These are phyloP conservation scores for Rugalucina vietnamica DNA, from an alignment of 2,888 invertebrate genomes.

Conservation along the genomic window DNA sequence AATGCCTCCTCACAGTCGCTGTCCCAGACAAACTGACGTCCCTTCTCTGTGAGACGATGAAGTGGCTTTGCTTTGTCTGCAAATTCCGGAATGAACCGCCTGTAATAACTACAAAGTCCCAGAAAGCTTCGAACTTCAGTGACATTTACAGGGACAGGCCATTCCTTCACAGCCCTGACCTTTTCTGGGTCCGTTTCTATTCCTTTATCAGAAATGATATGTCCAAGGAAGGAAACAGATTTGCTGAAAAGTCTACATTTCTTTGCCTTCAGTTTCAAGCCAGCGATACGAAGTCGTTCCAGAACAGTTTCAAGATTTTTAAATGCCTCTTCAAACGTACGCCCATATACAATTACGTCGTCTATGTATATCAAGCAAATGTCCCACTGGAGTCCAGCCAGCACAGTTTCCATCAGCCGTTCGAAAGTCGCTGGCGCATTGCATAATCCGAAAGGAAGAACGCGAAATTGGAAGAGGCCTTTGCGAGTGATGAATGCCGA, in stretches of 20 bases:
- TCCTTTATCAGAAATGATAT: conserved; percentile 50
- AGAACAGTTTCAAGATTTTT: not conserved
- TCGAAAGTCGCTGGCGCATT: conserved; percentile 49
- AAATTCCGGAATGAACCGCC: conserved; percentile 45
- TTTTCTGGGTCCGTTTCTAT: conserved; percentile 51
- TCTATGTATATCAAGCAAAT: not conserved
- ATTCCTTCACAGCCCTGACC: conserved; percentile 38
- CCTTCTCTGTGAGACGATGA: conserved; percentile 30
- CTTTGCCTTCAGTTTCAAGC: conserved; percentile 49
- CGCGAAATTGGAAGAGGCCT: conserved; percentile 69
- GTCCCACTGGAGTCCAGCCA: not conserved
- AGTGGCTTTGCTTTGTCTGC: conserved; percentile 41
- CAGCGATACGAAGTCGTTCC: conserved; percentile 42
- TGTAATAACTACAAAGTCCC: conserved; percentile 46
- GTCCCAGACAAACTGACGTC: not conserved
- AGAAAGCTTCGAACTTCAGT: conserved; percentile 41
- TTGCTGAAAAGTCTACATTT: conserved; percentile 58
- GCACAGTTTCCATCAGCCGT: not conserved
- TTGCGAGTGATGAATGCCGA: conserved; percentile 17
- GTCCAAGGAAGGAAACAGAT: conserved; percentile 48
- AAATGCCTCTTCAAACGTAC: not conserved
- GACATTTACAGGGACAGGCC: conserved; percentile 31
- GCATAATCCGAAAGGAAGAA: conserved; percentile 70
- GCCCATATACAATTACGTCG: not conserved
- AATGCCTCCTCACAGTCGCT: conserved; percentile 9